Percentiles rank a stretch among this genome's conserved stretches.
Evolutionary conservation across 2,888 invertebrate genomes (phyloP).

Genomic region (Falcaria lacertinaria): DNA sequence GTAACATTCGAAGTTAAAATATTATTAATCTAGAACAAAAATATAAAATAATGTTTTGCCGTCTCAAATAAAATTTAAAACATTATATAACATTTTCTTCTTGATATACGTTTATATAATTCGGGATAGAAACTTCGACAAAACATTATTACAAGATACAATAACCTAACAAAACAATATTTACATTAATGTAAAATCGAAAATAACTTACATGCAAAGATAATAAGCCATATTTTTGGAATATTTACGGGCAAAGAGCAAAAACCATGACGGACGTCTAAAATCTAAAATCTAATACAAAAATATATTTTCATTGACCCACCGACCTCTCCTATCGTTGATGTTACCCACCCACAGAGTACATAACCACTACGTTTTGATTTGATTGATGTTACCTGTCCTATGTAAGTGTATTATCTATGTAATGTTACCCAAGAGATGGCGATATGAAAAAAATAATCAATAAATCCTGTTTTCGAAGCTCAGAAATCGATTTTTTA

Average conservation of each 20-base stretch:
- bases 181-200: slow-evolving; percentile 13
- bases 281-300: slow-evolving; percentile 43
- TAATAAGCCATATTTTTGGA: slow-evolving; percentile 43
- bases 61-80: not conserved
- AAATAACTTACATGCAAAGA: slow-evolving; percentile 59
- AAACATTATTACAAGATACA: slow-evolving; percentile 16
- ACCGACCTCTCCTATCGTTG: not conserved
- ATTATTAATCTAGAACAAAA: not conserved
- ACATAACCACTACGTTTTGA: not conserved
- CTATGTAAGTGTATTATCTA: too few species aligned
- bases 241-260: slow-evolving; percentile 44
- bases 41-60: too few species aligned
- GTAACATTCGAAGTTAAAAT: not conserved
- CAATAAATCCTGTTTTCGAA: too few species aligned
- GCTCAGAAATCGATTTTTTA: too few species aligned
- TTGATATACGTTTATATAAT: slow-evolving; percentile 1
- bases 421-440: too few species aligned
- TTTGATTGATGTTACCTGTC: too few species aligned
- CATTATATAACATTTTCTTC: not conserved
- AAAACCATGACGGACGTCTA: slow-evolving; percentile 64
- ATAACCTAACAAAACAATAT: slow-evolving; percentile 18
- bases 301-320: not conserved
- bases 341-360: too few species aligned
- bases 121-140: slow-evolving; percentile 10
- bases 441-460: too few species aligned